phyloP scores from a whole-genome alignment of 2,888 invertebrate species.

The Laspeyria flexula region DNA sequence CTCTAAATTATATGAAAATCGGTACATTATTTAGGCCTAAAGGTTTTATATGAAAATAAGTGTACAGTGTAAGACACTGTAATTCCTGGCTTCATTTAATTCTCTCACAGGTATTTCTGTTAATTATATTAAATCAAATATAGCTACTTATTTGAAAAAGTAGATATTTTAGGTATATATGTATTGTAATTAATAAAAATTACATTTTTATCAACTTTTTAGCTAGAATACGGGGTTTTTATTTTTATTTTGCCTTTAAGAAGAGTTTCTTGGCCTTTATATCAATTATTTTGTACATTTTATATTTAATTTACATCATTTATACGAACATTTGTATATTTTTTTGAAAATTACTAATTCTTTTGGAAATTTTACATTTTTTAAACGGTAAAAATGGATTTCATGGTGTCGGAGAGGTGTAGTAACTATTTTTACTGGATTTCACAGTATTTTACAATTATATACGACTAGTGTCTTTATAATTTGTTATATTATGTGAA shows the following conservation, averaged over 20 bases:
- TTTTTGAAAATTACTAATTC: background rate
- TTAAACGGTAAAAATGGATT: no score
- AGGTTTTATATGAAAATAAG: background rate
- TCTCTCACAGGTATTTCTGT: background rate
- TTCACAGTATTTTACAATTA: no score
- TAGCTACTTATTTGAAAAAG: background rate
- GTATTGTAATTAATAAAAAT: background rate
- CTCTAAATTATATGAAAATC: background rate
- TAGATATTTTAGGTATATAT: background rate
- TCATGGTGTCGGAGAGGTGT: no score
- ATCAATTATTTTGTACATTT: background rate
- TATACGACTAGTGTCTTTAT: background rate
- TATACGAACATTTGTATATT: background rate
- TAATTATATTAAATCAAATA: background rate
- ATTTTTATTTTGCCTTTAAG: background rate
- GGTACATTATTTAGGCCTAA: constrained; percentile 30
- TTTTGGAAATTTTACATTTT: background rate
- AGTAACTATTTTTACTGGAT: no score
- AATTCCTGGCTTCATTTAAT: background rate
- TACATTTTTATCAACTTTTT: background rate
- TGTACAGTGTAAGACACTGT: background rate
- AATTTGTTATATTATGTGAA: background rate
- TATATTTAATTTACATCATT: background rate
- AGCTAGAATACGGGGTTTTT: background rate
- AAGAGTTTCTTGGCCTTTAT: background rate